A percentile compares a stretch with the other conserved stretches of the same genome.
phyloP scores from a whole-genome alignment of 2,797 vertebrate genomes.

The Pseudocheirus occidentalis region DNA sequence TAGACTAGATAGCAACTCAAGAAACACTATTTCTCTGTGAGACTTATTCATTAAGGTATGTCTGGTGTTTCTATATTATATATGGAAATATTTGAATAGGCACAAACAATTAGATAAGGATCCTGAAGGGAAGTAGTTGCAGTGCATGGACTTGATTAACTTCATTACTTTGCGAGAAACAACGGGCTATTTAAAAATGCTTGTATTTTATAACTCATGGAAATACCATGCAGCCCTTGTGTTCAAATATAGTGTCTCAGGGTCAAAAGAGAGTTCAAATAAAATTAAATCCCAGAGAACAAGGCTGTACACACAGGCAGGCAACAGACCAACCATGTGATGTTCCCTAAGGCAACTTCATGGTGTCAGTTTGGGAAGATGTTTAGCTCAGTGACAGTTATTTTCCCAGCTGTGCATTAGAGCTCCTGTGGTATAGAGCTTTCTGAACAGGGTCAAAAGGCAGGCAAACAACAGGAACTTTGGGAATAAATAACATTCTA shows the following conservation, averaged over 20 bases:
- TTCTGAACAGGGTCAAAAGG: slow-evolving; percentile 42
- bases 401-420: slow-evolving; percentile 59
- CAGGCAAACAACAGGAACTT: neutral
- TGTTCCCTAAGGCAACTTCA: slow-evolving; percentile 52
- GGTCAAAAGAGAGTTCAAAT: slow-evolving; percentile 61
- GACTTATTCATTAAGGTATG: neutral
- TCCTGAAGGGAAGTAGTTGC: neutral
- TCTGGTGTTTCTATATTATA: slow-evolving; percentile 42
- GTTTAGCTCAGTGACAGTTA: slow-evolving; percentile 59
- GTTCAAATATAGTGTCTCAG: slow-evolving; percentile 30
- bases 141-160: neutral
- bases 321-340: slow-evolving; percentile 27
- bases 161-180: neutral
- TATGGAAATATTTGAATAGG: neutral
- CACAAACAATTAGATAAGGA: neutral
- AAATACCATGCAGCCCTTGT: slow-evolving; percentile 46
- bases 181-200: slow-evolving; percentile 43
- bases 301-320: neutral
- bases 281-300: slow-evolving; percentile 53
- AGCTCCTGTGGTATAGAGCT: neutral
- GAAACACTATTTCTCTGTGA: neutral
- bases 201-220: slow-evolving; percentile 41
- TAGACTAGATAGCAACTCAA: neutral
- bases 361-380: neutral
- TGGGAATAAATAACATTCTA: neutral